Evolutionary conservation across 2,888 invertebrate species (phyloP), one percentile per base, ranked within the genome.

Genomic region (Xylota segnis): DNA sequence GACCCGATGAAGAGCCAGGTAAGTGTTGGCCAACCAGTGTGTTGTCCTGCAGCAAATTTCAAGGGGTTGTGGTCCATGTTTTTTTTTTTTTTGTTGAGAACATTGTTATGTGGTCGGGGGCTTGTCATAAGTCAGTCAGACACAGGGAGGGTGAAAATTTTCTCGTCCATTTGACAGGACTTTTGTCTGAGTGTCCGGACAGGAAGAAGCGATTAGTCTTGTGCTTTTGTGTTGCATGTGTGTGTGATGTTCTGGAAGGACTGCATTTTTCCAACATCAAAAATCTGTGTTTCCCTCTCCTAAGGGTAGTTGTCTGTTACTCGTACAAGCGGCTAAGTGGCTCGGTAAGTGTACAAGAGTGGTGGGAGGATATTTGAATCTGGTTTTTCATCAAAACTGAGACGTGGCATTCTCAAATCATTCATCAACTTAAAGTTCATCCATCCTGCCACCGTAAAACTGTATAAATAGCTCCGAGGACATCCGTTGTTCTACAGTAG

Each of bases 1-100:
- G 97, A 97, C 93, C 98, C 98, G 0, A 98, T 98, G 98, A 96
- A 96, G 93, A 97, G 96, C 92, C 98, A 97, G 95, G 96, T 98
- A 93, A 93, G 59, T 82, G 50, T 40, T 58, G 56, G 4, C 32
- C 78, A 54, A 68, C 56, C 74, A 76, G 78, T 61, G 37, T 61
- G 37, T 66, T 61, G 37, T 66, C 18, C 56, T 61, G 68, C 68
- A 37, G 23, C 32, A 29, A 34, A 10, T n/a, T 63, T 47, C 12
- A 32, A 50, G 1, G 63, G 47, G 47, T 18, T 32, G n/a, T 16
- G 12, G 6, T 27, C 27, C 23, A 6, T 14, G n/a, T 59, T 47
- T 47, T 37, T 9, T 27, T 45, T 40, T 32, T 59, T 29, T 23
- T 23, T 23, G 23, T 23, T 3, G 50, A n/a, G 29, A 56, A 65